Conservation (phyloP, 2,113 vertebrate genomes). For the Hippocampus barbouri region DNA sequence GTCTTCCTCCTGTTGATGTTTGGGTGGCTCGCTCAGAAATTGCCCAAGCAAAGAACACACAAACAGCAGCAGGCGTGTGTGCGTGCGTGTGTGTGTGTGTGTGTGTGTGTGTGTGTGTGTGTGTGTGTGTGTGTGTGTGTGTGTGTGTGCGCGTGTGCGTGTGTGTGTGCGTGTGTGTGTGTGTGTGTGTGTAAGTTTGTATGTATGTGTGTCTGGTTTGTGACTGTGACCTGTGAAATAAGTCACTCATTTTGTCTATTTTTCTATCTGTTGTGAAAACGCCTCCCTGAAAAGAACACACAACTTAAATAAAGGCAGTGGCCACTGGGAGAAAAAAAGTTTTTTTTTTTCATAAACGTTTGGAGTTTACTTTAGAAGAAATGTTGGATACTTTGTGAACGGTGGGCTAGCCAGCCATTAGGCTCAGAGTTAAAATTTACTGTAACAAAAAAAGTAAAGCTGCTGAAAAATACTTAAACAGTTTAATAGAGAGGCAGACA, state of each 20-base stretch:
- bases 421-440: too few species aligned
- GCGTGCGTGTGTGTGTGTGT: constrained; percentile 25
- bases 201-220: neutral
- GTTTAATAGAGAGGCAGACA: too few species aligned
- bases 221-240: neutral
- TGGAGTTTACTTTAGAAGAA: neutral
- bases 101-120: constrained; percentile 5
- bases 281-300: neutral
- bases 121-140: constrained; percentile 1
- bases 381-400: neutral
- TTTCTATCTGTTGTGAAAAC: neutral
- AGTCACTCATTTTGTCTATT: neutral
- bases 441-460: too few species aligned
- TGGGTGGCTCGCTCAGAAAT: constrained; percentile 46
- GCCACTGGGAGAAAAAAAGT: neutral
- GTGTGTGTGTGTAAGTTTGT: constrained; percentile 7
- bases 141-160: too few species aligned
- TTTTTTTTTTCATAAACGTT: neutral
- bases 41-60: constrained; percentile 42
- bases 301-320: neutral
- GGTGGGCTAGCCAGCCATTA: neutral
- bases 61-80: constrained; percentile 11
- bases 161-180: too few species aligned
- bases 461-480: too few species aligned
- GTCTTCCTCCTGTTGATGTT: constrained; percentile 45